Evolutionary conservation across 1,140 invertebrate genomes (phyloP).

Genomic region (Eupeodes corollae): DNA sequence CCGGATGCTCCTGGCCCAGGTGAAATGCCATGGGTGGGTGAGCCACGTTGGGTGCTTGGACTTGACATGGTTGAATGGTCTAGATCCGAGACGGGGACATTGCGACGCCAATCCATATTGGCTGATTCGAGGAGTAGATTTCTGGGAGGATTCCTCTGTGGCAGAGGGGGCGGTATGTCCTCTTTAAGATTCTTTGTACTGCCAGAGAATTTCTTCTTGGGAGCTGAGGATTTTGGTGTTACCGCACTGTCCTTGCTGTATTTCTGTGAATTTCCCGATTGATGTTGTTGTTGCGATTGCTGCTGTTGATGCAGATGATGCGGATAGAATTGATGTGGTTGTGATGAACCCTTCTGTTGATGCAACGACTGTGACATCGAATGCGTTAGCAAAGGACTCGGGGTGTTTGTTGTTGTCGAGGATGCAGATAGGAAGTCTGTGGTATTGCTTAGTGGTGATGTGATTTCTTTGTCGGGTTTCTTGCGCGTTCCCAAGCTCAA

Average conservation of each 20-base stretch:
- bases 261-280: slow-evolving; percentile 18
- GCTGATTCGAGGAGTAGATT: slow-evolving; percentile 6
- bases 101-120: background rate
- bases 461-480: slow-evolving; percentile 31
- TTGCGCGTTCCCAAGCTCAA: slow-evolving; percentile 33
- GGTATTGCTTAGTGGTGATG: slow-evolving; percentile 18
- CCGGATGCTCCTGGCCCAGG: background rate
- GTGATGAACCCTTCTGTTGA: slow-evolving; percentile 5
- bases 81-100: slow-evolving; percentile 28
- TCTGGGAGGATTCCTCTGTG: slow-evolving; percentile 36
- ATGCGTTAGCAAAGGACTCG: slow-evolving; percentile 1
- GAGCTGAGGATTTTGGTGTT: slow-evolving; percentile 3
- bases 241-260: background rate
- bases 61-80: slow-evolving; percentile 15
- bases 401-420: slow-evolving; percentile 12
- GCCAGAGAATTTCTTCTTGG: slow-evolving; percentile 9
- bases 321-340: slow-evolving; percentile 15
- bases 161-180: slow-evolving; percentile 41
- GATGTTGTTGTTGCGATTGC: slow-evolving; percentile 9
- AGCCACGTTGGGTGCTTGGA: slow-evolving; percentile 17
- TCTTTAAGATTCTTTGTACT: slow-evolving; percentile 34
- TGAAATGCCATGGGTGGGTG: slow-evolving; percentile 7
- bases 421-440: slow-evolving; percentile 21
- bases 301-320: slow-evolving; percentile 11
- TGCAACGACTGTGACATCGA: background rate